Evolutionary conservation across 1,140 invertebrate species (phyloP), one percentile per base, ranked within the genome.

Genomic region (Drosophila pachea): DNA sequence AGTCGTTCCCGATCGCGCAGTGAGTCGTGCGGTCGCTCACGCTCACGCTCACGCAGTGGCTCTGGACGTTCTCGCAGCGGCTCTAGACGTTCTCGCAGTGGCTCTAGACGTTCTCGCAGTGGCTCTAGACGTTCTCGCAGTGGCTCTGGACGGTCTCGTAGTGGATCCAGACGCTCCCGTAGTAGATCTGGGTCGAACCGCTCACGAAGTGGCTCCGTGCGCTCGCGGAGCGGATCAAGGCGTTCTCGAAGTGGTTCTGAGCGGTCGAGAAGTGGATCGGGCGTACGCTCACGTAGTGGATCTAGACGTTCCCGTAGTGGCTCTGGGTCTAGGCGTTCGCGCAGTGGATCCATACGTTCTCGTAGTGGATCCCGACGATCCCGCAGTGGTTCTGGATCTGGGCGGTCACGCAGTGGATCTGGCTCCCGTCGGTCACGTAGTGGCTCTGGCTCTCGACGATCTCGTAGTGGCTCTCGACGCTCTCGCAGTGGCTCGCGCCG

Each of bases 211-310:
- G 60, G 61, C 6, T 69, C 67, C 3, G 22, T 22, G 22, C 22
- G 22, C 22, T 22, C 22, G 22, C 1, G 22, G 22, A 22, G 22
- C 3, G 74, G 87, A 8, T 90, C 89, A 5, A 71, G 78, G 12
- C 79, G 87, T 22, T 91, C 91, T 2, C 70, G 89, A 4, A 90
- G 89, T 33, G 76, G 89, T 6, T 90, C 90, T 0, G 64, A 76
- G 50, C 86, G 83, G 1, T 53, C 50, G 4, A 32, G 31, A 0
- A 50, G 50, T 29, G 73, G 58, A 3, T 75, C 70, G 47, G 43
- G 5, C 33, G 38, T 4, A 56, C 76, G 84, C 42, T 91, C 91
- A 0, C 55, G 76, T 0, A 76, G 68, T 50, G 68, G 72, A 14
- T 90, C 90, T 2, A 74, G 54, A 16, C 75, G 68, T 7, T 88